These are phyloP conservation scores for Drosophila kokeensis DNA, from an alignment of 2,888 invertebrate species.

Conservation along the genomic window DNA sequence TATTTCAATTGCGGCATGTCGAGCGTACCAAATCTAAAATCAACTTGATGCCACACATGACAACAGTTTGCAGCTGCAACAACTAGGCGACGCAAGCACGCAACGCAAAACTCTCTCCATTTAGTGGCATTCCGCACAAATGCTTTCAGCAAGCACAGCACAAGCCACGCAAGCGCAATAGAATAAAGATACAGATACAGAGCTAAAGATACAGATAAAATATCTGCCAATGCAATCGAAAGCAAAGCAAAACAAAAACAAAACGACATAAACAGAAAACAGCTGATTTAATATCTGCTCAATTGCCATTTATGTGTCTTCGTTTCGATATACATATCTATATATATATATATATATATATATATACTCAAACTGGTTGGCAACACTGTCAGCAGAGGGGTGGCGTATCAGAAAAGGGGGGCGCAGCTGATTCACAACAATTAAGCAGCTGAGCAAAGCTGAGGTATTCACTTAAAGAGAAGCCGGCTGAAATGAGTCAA, in stretches of 20 bases:
- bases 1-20: conserved; percentile 68
- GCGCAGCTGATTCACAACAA: conserved; percentile 26
- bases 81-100: conserved; percentile 32
- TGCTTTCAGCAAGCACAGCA: conserved; percentile 20
- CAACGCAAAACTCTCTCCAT: conserved; percentile 63
- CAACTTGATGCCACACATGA: conserved; percentile 66
- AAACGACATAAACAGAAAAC: conserved; percentile 64
- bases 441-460: conserved; percentile 42
- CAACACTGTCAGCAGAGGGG: conserved; percentile 1
- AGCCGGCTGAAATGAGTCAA: conserved; percentile 48
- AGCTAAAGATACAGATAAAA: conserved; percentile 27
- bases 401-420: not conserved
- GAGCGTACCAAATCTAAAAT: conserved; percentile 53
- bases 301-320: conserved; percentile 40
- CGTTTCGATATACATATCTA: conserved; percentile 4
- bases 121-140: conserved; percentile 61
- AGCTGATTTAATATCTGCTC: conserved; percentile 59
- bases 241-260: conserved; percentile 47
- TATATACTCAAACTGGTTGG: conserved; percentile 57
- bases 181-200: conserved; percentile 36
- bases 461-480: conserved; percentile 22
- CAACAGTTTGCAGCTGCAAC: conserved; percentile 71
- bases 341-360: not conserved
- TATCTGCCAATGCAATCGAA: conserved; percentile 21
- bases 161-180: conserved; percentile 57